Conservation (phyloP, 1,140 invertebrate species). For the Phocides pigmalion region DNA sequence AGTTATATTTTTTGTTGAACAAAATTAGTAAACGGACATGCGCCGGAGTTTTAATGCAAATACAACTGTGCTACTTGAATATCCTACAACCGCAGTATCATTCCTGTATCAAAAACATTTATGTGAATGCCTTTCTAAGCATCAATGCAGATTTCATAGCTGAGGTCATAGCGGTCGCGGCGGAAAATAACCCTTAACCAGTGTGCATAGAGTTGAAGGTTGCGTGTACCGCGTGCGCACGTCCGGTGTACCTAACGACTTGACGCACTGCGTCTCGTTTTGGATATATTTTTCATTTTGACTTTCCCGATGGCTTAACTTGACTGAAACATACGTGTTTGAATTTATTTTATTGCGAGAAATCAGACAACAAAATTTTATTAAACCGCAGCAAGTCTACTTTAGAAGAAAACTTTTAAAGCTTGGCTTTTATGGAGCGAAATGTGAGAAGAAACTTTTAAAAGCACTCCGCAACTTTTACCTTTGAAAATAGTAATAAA, state of each 20-base stretch:
- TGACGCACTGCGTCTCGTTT: constrained; percentile 27
- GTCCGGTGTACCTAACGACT: constrained; percentile 26
- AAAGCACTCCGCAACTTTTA: not conserved
- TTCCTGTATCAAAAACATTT: constrained; percentile 30
- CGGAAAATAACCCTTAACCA: not conserved
- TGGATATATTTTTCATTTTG: constrained; percentile 24
- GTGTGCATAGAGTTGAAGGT: not conserved
- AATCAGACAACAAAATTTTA: not conserved
- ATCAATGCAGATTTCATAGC: constrained; percentile 33
- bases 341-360: constrained; percentile 15
- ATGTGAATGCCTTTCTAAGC: constrained; percentile 26
- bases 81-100: constrained; percentile 16
- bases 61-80: not conserved
- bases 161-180: not conserved
- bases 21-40: too few relatives aligned
- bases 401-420: constrained; percentile 1
- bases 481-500: not conserved
- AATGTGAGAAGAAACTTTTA: not conserved
- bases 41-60: not conserved
- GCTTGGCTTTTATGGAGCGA: not conserved
- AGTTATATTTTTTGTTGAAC: too few relatives aligned
- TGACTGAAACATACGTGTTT: constrained; percentile 24
- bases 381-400: not conserved
- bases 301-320: constrained; percentile 20
- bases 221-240: not conserved